phyloP scores from a whole-genome alignment of 2,113 vertebrate species.

The Alectura lathami region DNA sequence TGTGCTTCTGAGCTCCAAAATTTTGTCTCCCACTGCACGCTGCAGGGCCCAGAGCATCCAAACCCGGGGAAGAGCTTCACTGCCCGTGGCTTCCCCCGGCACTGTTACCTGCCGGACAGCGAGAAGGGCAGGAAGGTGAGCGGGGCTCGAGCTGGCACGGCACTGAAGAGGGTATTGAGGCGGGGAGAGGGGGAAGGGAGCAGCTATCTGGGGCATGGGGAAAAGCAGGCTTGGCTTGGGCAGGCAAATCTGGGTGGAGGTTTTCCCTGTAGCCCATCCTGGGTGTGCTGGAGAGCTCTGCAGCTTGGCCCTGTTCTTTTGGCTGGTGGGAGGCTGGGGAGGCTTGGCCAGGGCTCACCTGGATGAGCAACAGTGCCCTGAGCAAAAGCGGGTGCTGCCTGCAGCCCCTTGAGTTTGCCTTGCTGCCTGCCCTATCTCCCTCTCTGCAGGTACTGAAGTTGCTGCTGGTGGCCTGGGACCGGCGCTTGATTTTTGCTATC shows the following conservation, averaged over 20 bases:
- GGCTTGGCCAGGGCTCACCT: rapidly evolving
- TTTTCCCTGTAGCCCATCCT: background rate
- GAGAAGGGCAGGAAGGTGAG: slow-evolving; percentile 93
- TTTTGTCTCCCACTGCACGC: background rate
- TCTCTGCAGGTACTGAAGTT: slow-evolving; percentile 85
- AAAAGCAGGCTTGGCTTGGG: background rate
- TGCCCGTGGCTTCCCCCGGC: slow-evolving; percentile 92
- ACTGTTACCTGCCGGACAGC: slow-evolving; percentile 96
- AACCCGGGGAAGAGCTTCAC: slow-evolving; percentile 93
- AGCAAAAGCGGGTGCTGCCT: background rate
- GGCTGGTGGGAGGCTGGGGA: background rate
- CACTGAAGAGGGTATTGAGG: rapidly evolving
- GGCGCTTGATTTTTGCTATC: slow-evolving; percentile 91
- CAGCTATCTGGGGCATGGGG: background rate
- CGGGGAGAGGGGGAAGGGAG: background rate
- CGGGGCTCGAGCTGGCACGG: background rate
- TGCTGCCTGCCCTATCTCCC: background rate
- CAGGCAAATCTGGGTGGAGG: background rate
- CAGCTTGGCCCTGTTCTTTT: background rate
- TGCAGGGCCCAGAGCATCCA: slow-evolving; percentile 90
- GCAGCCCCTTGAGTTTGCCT: rapidly evolving
- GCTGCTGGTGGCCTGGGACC: slow-evolving; percentile 93
- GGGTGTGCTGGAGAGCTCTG: background rate
- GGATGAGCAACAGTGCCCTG: rapidly evolving
- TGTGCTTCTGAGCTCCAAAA: background rate